phyloP scores from a whole-genome alignment of 2,888 invertebrate genomes.

The Gibbula magus region DNA sequence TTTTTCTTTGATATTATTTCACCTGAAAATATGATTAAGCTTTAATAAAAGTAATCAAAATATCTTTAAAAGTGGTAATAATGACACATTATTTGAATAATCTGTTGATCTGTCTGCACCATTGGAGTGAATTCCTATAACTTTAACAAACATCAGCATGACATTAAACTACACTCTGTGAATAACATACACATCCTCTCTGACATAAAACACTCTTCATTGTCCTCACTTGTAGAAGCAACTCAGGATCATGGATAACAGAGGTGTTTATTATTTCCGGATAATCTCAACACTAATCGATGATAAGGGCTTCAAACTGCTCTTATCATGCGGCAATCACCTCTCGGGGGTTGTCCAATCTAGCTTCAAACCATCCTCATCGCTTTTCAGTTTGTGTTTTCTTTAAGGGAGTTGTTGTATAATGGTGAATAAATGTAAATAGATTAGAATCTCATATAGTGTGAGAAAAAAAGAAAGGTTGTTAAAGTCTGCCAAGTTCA shows the following conservation, averaged over 20 bases:
- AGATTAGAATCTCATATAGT: not conserved
- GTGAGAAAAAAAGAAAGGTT: not conserved
- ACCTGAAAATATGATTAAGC: too few relatives aligned
- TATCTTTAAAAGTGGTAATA: too few relatives aligned
- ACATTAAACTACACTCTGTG: too few relatives aligned
- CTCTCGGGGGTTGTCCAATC: not conserved
- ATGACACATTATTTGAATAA: too few relatives aligned
- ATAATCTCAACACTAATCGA: not conserved
- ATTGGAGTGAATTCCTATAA: too few relatives aligned
- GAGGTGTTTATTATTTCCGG: not conserved
- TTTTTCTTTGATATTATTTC: too few relatives aligned
- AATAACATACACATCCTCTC: too few relatives aligned
- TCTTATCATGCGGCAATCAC: not conserved
- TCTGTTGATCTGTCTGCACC: too few relatives aligned
- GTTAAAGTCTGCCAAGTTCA: not conserved
- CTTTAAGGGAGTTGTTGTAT: conserved; percentile 4
- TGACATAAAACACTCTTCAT: too few relatives aligned
- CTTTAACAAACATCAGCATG: too few relatives aligned
- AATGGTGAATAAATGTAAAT: not conserved
- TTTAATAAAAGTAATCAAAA: too few relatives aligned
- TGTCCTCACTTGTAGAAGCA: too few relatives aligned
- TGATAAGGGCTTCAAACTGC: not conserved
- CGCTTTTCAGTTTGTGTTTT: not conserved
- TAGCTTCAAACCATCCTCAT: not conserved
- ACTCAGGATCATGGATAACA: not conserved